Evolutionary conservation across 2,113 vertebrate species (phyloP).

Genomic region (Perccottus glenii): DNA sequence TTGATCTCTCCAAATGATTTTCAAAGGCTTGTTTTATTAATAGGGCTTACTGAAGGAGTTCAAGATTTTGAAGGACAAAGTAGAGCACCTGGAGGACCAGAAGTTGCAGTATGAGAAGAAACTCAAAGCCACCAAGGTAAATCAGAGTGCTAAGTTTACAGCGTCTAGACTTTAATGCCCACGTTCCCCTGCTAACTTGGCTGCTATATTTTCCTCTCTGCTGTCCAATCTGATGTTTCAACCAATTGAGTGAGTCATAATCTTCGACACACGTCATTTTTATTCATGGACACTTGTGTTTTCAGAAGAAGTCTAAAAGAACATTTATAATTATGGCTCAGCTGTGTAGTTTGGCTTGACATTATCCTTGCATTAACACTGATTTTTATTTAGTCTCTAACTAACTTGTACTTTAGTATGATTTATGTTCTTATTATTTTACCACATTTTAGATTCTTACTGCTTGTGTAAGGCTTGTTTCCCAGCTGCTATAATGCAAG

Average conservation of each 20-base stretch:
- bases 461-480: constrained; percentile 3
- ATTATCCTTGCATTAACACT: neutral
- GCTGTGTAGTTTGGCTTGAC: constrained; percentile 22
- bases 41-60: constrained; percentile 91
- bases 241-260: constrained; percentile 61
- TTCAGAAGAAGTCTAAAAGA: constrained; percentile 28
- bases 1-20: neutral
- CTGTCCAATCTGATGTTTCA: constrained; percentile 56
- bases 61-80: constrained; percentile 88
- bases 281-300: constrained; percentile 42
- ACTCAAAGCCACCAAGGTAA: constrained; percentile 94
- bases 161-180: constrained; percentile 34
- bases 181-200: constrained; percentile 58
- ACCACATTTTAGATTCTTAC: neutral
- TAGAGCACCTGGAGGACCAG: constrained; percentile 93
- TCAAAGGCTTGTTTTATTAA: neutral
- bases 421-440: neutral
- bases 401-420: neutral
- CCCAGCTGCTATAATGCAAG: neutral
- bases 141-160: constrained; percentile 11
- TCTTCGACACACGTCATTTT: constrained; percentile 26
- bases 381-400: neutral
- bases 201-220: constrained; percentile 60
- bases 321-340: constrained; percentile 42
- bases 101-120: constrained; percentile 91